Base-by-base conservation (phyloP, 2,113 vertebrate genomes). In the Calidris pygmaea region DNA sequence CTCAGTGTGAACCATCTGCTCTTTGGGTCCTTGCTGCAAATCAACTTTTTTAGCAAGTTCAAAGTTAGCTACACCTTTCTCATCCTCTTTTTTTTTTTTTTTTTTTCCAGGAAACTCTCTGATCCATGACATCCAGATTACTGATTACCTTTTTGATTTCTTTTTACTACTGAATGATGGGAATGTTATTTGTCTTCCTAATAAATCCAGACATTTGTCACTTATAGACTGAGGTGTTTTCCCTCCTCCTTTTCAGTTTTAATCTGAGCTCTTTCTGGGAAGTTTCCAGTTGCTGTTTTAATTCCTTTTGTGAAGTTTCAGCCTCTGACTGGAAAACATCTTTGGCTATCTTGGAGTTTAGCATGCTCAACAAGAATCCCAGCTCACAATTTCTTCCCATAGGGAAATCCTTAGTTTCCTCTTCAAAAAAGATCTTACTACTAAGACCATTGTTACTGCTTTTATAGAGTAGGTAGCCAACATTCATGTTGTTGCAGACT, bases 1-100 rank as follows among this genome's bases (percentile, higher is more conserved):
- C 84, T 95, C 60, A 60, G 77, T 56, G 32, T 68, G 84, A 95
- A 34, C 65, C 84, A 95, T 85, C 84, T 95, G 93, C 70, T 85
- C 43, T 72, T 81, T 35, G 21, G 67, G 52, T 68, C 35, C 60
- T 78, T 87, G 73, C 56, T 78, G 43, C 43, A 95, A 26, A 30
- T 87, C 83, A 84, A 39, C 39, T 39, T 72, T 85, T 86, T 81
- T 56, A 67, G 43, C 47, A 89, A 87, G 65, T 60, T 95, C 3
- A 6, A 87, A 89, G 37, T 68, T 82, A 77, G 52, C 65, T 67
- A 92, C 35, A 72, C 56, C 55, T 94, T 95, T 85, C 35, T 72
- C 24, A 75, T 34, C 24, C 47, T 87, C 37, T 16, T 21, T 63
- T 75, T 10, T 63, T 74, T 10, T 87, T n/a, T 15, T 26, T 62